These are phyloP conservation scores for Spodoptera littoralis DNA, from an alignment of 2,888 invertebrate genomes.

Conservation along the genomic window DNA sequence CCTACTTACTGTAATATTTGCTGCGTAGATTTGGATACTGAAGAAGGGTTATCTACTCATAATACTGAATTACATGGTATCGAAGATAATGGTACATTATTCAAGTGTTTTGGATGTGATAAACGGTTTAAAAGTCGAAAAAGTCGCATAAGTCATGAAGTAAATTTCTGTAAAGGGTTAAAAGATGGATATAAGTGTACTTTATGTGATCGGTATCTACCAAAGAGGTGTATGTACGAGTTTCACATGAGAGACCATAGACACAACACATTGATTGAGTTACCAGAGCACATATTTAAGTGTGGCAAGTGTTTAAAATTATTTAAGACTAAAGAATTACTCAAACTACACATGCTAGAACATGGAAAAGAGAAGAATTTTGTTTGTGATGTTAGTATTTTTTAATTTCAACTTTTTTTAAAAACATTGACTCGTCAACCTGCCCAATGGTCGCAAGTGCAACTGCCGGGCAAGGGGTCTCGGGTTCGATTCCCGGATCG, in stretches of 20 bases:
- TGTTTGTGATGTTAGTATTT: slow-evolving; percentile 80
- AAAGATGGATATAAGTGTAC: slow-evolving; percentile 79
- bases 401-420: too few relatives aligned
- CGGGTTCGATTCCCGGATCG: too few relatives aligned
- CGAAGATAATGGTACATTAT: slow-evolving; percentile 65
- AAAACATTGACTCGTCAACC: too few relatives aligned
- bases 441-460: too few relatives aligned
- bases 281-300: slow-evolving; percentile 74
- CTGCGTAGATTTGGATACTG: slow-evolving; percentile 65
- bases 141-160: slow-evolving; percentile 72
- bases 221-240: slow-evolving; percentile 72
- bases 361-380: slow-evolving; percentile 71
- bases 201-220: slow-evolving; percentile 72
- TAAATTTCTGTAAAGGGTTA: slow-evolving; percentile 74
- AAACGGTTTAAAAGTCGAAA: slow-evolving; percentile 73
- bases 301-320: slow-evolving; percentile 72
- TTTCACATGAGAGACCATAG: slow-evolving; percentile 75
- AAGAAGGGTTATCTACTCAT: slow-evolving; percentile 64
- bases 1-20: slow-evolving; percentile 77
- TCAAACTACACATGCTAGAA: slow-evolving; percentile 66
- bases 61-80: slow-evolving; percentile 74
- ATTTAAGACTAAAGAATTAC: slow-evolving; percentile 69
- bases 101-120: slow-evolving; percentile 81
- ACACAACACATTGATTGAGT: slow-evolving; percentile 62
- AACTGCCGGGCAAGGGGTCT: too few relatives aligned